Conservation (phyloP, 37 sponge, comb jelly and placozoan species). For the Chondrilla cf. caribensis region DNA sequence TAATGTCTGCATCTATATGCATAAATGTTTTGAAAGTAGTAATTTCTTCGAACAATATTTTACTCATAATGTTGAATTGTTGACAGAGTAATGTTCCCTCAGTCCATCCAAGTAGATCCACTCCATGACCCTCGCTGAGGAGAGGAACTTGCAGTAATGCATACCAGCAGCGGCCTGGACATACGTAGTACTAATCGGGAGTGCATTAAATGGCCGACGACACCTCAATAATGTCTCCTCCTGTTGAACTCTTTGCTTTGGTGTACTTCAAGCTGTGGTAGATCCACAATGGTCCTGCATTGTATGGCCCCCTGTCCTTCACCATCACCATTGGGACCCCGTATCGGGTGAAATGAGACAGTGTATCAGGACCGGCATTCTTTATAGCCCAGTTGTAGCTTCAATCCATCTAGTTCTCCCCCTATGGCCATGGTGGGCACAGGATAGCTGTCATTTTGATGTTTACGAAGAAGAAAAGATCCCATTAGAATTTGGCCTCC, state of each 20-base stretch:
- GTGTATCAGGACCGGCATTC: slow-evolving; percentile 15
- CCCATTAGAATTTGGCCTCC: slow-evolving; percentile 24
- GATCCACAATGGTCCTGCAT: slow-evolving; percentile 70
- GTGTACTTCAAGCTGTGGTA: slow-evolving; percentile 42
- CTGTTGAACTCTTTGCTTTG: slow-evolving; percentile 28
- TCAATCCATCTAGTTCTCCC: slow-evolving; percentile 36
- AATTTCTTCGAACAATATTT: too few relatives aligned
- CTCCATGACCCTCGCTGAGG: slow-evolving; percentile 83
- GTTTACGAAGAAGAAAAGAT: slow-evolving; percentile 27
- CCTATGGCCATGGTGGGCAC: slow-evolving; percentile 2
- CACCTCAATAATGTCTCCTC: slow-evolving; percentile 34
- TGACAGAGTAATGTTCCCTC: slow-evolving; percentile 51
- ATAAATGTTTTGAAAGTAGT: too few relatives aligned
- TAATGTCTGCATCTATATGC: too few relatives aligned
- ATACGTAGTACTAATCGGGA: slow-evolving; percentile 34
- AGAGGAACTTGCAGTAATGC: slow-evolving; percentile 82
- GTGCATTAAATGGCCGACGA: slow-evolving; percentile 53
- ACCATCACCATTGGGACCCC: slow-evolving; percentile 73
- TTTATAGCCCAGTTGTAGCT: slow-evolving; percentile 34
- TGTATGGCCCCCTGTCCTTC: slow-evolving; percentile 66
- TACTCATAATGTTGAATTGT: too few relatives aligned
- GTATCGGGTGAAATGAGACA: slow-evolving; percentile 23
- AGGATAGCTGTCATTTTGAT: slow-evolving; percentile 16
- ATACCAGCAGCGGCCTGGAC: slow-evolving; percentile 50
- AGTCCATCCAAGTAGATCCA: slow-evolving; percentile 82